Evolutionary conservation across 2,797 vertebrate genomes (phyloP), one percentile per base, ranked within the genome.

Genomic region (Telmatherina bonti): DNA sequence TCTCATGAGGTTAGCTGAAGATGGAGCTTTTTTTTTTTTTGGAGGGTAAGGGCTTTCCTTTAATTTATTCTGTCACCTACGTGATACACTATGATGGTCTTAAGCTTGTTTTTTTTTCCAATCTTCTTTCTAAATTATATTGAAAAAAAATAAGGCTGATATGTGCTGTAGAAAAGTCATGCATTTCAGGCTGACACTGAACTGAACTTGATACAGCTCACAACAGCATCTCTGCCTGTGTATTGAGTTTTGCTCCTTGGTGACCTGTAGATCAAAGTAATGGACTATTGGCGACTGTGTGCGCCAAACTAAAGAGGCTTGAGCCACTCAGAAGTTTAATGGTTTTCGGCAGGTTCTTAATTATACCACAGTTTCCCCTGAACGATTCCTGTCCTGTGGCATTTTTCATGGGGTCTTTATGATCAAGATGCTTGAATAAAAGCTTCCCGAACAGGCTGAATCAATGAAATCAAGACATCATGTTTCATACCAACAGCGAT

Each of bases 201-300:
- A 74, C 74, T 70, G 75, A 89, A 90, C 84, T 83, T 76, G 79
- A 86, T 91, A 82, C 81, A 77, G 77, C 84, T 88, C 84, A 91
- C 85, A 86, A 87, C 76, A 70, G 78, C 71, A 52, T 64, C 71
- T 86, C 79, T 81, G 84, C 79, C 55, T 9, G 59, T 3, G 58
- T 87, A 88, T 89, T 86, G 89, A 90, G 86, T 88, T 90, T 76
- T 90, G 90, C 78, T 91, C 89, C 89, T 84, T 70, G 65, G 90
- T 84, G 85, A 90, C 90, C 87, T 83, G 89, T 91, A 91, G 85
- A 91, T 91, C 89, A 93, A 88, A 88, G 85, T 90, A 91, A 93
- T 92, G 88, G 88, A 91, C 89, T 88, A 83, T 80, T 61, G 79
- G 81, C 85, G 84, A 78, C 82, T 75, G 58, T 70, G 74, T 78